phyloP scores from a whole-genome alignment of 2,113 vertebrate genomes.

The Misgurnus mizolepis region DNA sequence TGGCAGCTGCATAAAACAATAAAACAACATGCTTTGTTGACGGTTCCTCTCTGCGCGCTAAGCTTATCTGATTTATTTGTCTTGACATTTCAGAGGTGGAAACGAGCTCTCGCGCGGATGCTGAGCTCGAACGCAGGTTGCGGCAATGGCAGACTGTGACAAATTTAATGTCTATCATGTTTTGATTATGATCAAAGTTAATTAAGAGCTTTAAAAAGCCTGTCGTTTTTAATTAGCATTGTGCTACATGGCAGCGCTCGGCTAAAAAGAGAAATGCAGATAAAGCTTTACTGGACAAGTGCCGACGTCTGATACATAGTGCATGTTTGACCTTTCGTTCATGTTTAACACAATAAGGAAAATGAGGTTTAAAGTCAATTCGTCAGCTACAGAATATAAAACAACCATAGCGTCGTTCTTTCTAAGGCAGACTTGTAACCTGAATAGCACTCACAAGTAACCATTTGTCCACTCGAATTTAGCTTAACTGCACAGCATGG shows the following conservation, averaged over 20 bases:
- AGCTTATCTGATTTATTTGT: constrained; percentile 52
- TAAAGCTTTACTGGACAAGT: constrained; percentile 40
- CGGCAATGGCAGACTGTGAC: constrained; percentile 67
- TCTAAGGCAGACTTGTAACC: background rate
- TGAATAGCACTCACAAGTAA: constrained; percentile 15
- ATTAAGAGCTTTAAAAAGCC: constrained; percentile 79
- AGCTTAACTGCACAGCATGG: background rate
- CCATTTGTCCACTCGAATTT: background rate
- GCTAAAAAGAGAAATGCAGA: constrained; percentile 35
- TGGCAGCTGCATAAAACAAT: constrained; percentile 43
- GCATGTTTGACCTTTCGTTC: constrained; percentile 11
- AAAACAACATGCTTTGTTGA: constrained; percentile 35
- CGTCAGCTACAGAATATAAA: background rate
- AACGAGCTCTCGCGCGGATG: constrained; percentile 30
- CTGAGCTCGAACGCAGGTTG: constrained; percentile 49
- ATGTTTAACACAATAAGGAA: constrained; percentile 32
- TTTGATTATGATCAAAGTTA: constrained; percentile 75
- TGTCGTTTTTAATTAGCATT: constrained; percentile 72
- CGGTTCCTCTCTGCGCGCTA: constrained; percentile 20
- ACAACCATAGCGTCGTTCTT: background rate
- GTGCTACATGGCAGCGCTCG: constrained; percentile 21
- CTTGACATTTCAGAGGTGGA: constrained; percentile 50
- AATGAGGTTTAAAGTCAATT: constrained; percentile 7
- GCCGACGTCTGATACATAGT: constrained; percentile 19
- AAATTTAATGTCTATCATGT: constrained; percentile 79